Percentiles rank a stretch among this genome's conserved stretches.
These are phyloP conservation scores for Choloepus didactylus DNA, from an alignment of 2,797 vertebrate genomes.

Conservation along the genomic window DNA sequence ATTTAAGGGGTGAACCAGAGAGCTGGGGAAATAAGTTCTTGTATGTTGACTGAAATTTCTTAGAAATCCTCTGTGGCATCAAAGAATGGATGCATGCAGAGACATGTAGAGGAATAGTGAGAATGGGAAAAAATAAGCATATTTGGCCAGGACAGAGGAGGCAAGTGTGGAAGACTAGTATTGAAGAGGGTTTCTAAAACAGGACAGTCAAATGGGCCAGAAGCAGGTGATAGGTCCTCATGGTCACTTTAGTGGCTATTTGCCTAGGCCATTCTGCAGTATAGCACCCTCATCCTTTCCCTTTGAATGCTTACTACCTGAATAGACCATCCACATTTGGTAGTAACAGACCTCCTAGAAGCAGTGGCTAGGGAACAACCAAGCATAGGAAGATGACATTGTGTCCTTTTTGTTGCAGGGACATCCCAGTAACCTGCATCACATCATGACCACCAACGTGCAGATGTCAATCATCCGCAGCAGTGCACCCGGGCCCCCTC, in stretches of 20 bases:
- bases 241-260: not conserved
- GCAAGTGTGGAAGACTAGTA: not conserved
- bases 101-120: not conserved
- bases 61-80: not conserved
- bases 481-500: constrained; percentile 91
- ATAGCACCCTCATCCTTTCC: not conserved
- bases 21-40: not conserved
- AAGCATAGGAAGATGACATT: not conserved
- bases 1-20: not conserved
- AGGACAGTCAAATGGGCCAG: not conserved
- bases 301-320: not conserved
- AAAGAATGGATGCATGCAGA: not conserved
- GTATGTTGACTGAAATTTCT: not conserved
- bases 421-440: constrained; percentile 95
- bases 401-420: constrained; percentile 89
- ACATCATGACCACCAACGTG: constrained; percentile 96
- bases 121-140: not conserved
- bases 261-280: not conserved
- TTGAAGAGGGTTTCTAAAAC: not conserved
- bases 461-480: constrained; percentile 97
- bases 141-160: not conserved
- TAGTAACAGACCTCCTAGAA: not conserved
- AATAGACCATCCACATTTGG: constrained; percentile 44
- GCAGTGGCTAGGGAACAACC: not conserved
- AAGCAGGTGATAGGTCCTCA: not conserved